Evolutionary conservation across 2,113 vertebrate genomes (phyloP), one percentile per base, ranked within the genome.

Genomic region (Halichoerus grypus): DNA sequence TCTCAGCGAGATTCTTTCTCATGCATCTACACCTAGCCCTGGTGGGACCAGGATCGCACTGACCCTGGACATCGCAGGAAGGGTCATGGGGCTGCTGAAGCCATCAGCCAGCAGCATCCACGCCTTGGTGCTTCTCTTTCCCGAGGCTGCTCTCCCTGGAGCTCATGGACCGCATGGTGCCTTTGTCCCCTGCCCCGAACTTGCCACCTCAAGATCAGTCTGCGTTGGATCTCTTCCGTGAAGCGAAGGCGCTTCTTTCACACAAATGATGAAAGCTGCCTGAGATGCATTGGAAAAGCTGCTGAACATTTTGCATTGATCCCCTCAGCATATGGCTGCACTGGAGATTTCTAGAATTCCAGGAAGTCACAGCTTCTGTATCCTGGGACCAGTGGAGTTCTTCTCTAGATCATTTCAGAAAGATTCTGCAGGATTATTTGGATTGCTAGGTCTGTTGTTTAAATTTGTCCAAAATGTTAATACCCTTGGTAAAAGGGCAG

Each of bases 11-110:
- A 94, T 67, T 97, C 90, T 98, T 97, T 87, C 97, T 97, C 98
- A 96, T 97, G 51, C 95, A 95, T 97, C 98, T 98, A 24, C 97
- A 97, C 88, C 95, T 87, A 95, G 92, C 76, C 76, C 65, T 1
- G 79, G 36, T 98, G 96, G 97, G 98, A 92, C 96, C 98, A 98
- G 96, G 96, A 97, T 97, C 95, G 85, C 97, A 84, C 12, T 98
- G 98, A 99, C 97, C 98, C 97, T 90, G 95, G 96, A 99, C 98
- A 98, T 98, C 98, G 98, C 98, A 98, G 97, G 86, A 97, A 97
- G 91, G 94, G 98, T 91, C 96, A 65, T 93, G 82, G 97, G 97
- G 95, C 98, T 97, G 94, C 96, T 97, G 96, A 98, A 98, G 97
- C 96, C 97, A 96, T 98, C 98, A 94, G 91, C 95, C 97, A 97